Conservation (phyloP, 2,797 vertebrate species). For the Acanthiza pusilla region DNA sequence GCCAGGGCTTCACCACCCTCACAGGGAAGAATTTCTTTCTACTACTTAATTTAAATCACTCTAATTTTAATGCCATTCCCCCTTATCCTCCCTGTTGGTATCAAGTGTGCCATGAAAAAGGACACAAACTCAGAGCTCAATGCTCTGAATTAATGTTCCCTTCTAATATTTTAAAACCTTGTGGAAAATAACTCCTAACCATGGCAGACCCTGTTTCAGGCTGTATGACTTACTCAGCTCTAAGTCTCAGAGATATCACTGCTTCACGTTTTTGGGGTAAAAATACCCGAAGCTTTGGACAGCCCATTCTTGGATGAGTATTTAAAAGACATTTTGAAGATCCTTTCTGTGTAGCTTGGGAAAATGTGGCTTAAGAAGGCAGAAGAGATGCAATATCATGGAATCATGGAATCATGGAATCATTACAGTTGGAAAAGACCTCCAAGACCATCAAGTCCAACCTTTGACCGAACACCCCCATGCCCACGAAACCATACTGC, state of each 20-base stretch:
- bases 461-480: neutral
- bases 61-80: neutral
- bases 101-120: neutral
- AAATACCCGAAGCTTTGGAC: neutral
- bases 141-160: neutral
- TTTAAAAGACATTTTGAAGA: neutral
- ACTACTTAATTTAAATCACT: neutral
- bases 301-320: accelerated
- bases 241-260: neutral
- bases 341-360: neutral
- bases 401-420: neutral
- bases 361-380: neutral
- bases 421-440: neutral
- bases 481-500: neutral
- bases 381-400: neutral
- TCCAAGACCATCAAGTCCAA: neutral
- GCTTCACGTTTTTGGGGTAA: neutral
- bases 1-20: neutral
- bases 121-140: neutral
- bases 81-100: neutral
- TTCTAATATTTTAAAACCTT: neutral
- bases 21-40: neutral
- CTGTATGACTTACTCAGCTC: neutral
- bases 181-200: neutral
- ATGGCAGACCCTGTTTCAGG: neutral